These are phyloP conservation scores for Bibio marci DNA, from an alignment of 2,888 invertebrate species.

Conservation along the genomic window DNA sequence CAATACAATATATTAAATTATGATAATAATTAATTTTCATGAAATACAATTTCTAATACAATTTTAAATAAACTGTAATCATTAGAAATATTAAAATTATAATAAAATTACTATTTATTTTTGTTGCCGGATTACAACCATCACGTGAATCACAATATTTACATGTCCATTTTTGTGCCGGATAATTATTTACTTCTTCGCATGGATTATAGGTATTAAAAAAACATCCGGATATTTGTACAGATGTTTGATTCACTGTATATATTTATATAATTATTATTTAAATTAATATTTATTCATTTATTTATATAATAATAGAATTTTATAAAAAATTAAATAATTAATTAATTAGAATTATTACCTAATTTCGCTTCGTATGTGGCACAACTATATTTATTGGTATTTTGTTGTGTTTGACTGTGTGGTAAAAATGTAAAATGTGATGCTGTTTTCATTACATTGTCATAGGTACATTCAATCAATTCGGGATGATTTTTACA, in stretches of 20 bases:
- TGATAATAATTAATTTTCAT: no score
- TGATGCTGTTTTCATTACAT: background rate
- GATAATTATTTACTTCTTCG: background rate
- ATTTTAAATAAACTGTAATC: no score
- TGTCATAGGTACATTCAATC: background rate
- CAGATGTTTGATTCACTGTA: background rate
- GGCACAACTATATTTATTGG: background rate
- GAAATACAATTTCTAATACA: no score
- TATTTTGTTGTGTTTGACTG: background rate
- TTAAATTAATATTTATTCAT: background rate
- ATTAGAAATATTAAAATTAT: background rate
- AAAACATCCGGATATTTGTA: background rate
- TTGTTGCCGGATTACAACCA: constrained; percentile 2
- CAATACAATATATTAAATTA: no score
- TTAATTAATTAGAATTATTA: no score
- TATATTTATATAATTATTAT: background rate
- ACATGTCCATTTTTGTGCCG: constrained; percentile 1
- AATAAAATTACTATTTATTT: background rate
- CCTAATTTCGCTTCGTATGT: constrained; percentile 1
- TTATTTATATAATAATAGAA: no score
- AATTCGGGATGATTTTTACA: background rate
- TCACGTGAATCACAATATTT: constrained; percentile 1
- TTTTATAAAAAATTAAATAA: no score
- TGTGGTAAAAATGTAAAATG: background rate
- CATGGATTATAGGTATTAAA: constrained; percentile 2